Evolutionary conservation across 2,797 vertebrate species (phyloP).

Genomic region (Megaceryle alcyon): DNA sequence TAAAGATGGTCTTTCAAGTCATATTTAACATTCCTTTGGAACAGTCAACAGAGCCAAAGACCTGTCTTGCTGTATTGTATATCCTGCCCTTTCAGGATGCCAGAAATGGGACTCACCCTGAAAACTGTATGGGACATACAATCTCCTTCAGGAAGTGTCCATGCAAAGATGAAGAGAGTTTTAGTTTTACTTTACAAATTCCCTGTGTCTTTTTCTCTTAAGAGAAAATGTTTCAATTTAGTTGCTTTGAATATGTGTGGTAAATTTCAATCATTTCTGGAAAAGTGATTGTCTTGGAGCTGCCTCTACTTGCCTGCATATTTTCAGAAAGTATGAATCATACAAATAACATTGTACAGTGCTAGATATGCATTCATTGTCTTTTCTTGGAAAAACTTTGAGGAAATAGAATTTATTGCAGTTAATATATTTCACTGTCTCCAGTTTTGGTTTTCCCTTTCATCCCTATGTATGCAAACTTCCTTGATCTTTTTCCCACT

Average conservation of each 20-base stretch:
- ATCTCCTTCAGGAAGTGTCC: background rate
- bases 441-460: conserved; percentile 6
- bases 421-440: background rate
- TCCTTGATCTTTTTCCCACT: background rate
- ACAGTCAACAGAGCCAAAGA: background rate
- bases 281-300: conserved; percentile 19
- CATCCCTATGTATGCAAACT: background rate
- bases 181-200: background rate
- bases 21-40: background rate
- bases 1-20: background rate
- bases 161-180: background rate
- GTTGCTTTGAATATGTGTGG: conserved; percentile 12
- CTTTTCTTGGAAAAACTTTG: conserved; percentile 43
- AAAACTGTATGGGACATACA: background rate
- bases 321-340: conserved; percentile 55
- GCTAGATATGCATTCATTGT: conserved; percentile 6
- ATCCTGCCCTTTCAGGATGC: background rate
- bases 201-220: background rate
- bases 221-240: background rate
- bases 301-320: conserved; percentile 59
- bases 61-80: background rate
- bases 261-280: conserved; percentile 48
- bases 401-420: conserved; percentile 44
- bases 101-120: background rate
- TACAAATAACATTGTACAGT: background rate